Evolutionary conservation across 2,113 vertebrate genomes (phyloP).

Genomic region (Mesocricetus auratus): DNA sequence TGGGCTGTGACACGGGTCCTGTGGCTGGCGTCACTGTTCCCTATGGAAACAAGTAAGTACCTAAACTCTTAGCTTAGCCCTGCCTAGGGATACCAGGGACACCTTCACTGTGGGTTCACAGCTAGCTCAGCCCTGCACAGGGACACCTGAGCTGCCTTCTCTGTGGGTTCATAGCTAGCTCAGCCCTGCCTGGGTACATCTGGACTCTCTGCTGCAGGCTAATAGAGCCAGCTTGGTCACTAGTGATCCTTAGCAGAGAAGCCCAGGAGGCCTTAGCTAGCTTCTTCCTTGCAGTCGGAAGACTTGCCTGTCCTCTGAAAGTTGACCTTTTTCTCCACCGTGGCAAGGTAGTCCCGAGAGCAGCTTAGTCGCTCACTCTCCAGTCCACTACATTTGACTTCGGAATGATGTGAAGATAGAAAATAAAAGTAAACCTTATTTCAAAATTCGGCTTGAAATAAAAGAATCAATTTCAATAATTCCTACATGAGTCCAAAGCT

Average conservation of each 20-base stretch:
- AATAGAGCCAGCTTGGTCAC: background rate
- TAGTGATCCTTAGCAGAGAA: background rate
- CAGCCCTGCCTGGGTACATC: background rate
- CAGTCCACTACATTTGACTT: background rate
- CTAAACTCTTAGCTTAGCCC: accelerated
- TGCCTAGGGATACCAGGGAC: accelerated
- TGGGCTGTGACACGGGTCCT: slow-evolving; percentile 96
- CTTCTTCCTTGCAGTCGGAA: accelerated
- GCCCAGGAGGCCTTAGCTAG: background rate
- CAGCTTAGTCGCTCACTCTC: accelerated
- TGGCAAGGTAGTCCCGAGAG: accelerated
- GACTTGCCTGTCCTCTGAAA: background rate
- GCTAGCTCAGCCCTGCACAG: background rate
- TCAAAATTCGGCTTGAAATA: background rate
- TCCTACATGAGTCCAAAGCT: background rate
- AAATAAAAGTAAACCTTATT: background rate
- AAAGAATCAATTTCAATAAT: background rate
- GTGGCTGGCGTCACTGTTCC: slow-evolving; percentile 96
- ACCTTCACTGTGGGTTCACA: accelerated
- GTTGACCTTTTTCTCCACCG: background rate
- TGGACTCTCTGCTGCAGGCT: accelerated
- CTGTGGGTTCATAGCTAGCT: background rate
- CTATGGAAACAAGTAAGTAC: slow-evolving; percentile 95
- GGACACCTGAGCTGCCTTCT: accelerated
- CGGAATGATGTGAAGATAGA: background rate